Percentiles rank a stretch among this genome's conserved stretches.
These are phyloP conservation scores for Agrochola litura DNA, from an alignment of 2,888 invertebrate species.

Conservation along the genomic window DNA sequence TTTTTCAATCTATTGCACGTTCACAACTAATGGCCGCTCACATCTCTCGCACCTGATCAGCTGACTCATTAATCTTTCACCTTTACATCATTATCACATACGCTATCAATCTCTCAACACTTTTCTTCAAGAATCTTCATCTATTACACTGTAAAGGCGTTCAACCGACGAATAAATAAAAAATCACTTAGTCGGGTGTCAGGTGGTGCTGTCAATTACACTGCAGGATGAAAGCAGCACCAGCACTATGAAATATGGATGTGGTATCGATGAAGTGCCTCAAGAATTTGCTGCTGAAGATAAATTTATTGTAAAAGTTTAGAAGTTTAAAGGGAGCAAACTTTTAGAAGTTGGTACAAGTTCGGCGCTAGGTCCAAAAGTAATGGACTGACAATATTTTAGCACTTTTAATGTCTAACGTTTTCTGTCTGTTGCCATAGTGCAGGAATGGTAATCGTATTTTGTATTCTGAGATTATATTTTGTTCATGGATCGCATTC, in stretches of 20 bases:
- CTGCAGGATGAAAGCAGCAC: conserved; percentile 42
- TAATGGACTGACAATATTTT: conserved; percentile 33
- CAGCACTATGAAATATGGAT: conserved; percentile 64
- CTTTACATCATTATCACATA: conserved; percentile 56
- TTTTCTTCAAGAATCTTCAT: conserved; percentile 54
- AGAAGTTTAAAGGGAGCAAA: conserved; percentile 40
- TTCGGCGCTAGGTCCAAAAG: conserved; percentile 21
- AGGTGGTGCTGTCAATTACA: conserved; percentile 69
- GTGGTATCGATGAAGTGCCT: conserved; percentile 42
- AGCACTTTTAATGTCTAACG: conserved; percentile 5
- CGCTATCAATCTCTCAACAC: conserved; percentile 61
- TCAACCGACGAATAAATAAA: conserved; percentile 67
- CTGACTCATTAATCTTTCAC: conserved; percentile 59
- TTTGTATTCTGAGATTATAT: not conserved
- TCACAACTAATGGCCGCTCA: conserved; percentile 22
- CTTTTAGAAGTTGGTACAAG: conserved; percentile 34
- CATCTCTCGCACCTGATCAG: conserved; percentile 45
- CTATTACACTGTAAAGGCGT: conserved; percentile 52
- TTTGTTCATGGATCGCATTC: not conserved
- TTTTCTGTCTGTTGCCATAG: not conserved
- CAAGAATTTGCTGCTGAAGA: conserved; percentile 29
- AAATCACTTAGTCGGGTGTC: conserved; percentile 69
- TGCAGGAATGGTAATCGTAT: not conserved
- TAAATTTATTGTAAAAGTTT: conserved; percentile 62
- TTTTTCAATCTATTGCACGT: conserved; percentile 24